phyloP scores from a whole-genome alignment of 2,888 invertebrate genomes.

The Rhabditophanes sp. region DNA sequence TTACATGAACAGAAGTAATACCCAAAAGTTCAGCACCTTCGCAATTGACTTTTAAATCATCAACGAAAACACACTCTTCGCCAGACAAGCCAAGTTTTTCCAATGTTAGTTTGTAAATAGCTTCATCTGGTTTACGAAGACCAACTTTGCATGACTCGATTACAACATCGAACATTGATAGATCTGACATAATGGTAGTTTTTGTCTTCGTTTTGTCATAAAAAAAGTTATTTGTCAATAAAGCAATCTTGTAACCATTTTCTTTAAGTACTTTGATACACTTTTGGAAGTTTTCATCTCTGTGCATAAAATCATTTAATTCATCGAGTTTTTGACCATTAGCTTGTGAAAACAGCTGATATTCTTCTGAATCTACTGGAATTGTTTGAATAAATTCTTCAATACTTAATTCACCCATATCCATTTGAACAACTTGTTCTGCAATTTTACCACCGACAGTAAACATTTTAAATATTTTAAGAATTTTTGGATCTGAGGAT shows the following conservation, averaged over 20 bases:
- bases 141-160: slow-evolving; percentile 20
- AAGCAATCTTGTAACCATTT: slow-evolving; percentile 19
- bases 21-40: slow-evolving; percentile 18
- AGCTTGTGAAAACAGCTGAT: too few species aligned
- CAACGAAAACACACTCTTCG: slow-evolving; percentile 19
- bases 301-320: too few species aligned
- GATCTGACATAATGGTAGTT: slow-evolving; percentile 6
- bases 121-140: slow-evolving; percentile 17
- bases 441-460: too few species aligned
- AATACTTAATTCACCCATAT: too few species aligned
- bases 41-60: slow-evolving; percentile 18
- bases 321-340: too few species aligned
- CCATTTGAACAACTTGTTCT: too few species aligned
- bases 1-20: slow-evolving; percentile 14
- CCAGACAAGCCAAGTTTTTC: slow-evolving; percentile 3
- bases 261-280: too few species aligned
- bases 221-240: slow-evolving; percentile 23
- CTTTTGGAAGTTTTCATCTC: too few species aligned
- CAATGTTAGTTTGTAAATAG: slow-evolving; percentile 26
- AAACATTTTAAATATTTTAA: too few species aligned
- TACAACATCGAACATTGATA: slow-evolving; percentile 19
- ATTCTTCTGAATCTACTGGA: too few species aligned
- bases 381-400: too few species aligned
- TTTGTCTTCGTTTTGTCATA: slow-evolving; percentile 12
- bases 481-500: too few species aligned